These are phyloP conservation scores for Varanus salvator DNA, from an alignment of 2,113 vertebrate species.

Conservation along the genomic window DNA sequence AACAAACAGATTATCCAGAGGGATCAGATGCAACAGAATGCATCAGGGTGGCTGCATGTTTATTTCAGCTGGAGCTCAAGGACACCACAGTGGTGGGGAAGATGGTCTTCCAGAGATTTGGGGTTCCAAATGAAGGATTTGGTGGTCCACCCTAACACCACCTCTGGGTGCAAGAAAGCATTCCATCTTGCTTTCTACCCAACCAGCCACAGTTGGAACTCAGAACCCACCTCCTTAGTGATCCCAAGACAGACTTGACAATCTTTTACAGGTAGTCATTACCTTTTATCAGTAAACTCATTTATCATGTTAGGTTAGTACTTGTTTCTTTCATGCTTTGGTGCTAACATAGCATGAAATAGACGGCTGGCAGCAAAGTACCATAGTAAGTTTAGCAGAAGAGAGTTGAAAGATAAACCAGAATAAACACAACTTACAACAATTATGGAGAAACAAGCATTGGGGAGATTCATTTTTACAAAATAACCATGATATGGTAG, in stretches of 20 bases:
- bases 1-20: no score
- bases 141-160: no score
- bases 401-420: background rate
- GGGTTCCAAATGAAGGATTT: no score
- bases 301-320: background rate
- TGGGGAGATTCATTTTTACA: background rate
- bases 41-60: no score
- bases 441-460: background rate
- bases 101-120: no score
- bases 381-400: slow-evolving; percentile 13
- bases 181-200: background rate
- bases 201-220: background rate
- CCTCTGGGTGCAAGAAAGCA: background rate
- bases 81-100: no score
- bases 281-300: background rate
- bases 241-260: background rate
- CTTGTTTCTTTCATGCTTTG: background rate
- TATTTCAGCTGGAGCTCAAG: no score
- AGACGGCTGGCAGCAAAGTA: background rate
- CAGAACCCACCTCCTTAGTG: background rate
- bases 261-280: background rate
- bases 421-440: slow-evolving; percentile 11
- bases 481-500: slow-evolving; percentile 32
- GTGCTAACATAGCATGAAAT: background rate
- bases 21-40: no score